Evolutionary conservation across 2,888 invertebrate species (phyloP).

Genomic region (Cephus pulcher): DNA sequence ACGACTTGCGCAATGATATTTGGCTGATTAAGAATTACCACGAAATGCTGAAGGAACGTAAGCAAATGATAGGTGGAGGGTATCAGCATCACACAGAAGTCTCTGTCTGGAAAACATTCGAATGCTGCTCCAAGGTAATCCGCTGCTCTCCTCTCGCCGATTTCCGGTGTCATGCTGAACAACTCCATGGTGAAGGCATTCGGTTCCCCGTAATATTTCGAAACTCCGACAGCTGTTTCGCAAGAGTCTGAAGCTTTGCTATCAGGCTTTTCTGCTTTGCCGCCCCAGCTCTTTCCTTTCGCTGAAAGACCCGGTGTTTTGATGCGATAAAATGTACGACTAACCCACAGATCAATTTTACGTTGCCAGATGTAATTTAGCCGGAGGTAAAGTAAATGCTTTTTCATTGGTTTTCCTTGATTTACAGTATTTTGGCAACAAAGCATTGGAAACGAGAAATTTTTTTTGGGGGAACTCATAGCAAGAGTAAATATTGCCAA

Average conservation of each 20-base stretch:
- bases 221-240: neutral
- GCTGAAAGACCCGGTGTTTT: too few relatives aligned
- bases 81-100: conserved; percentile 73
- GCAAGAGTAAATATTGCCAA: too few relatives aligned
- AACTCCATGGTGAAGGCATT: conserved; percentile 76
- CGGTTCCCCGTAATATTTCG: conserved; percentile 62
- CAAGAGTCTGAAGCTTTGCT: neutral
- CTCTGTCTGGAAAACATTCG: conserved; percentile 74
- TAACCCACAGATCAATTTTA: too few relatives aligned
- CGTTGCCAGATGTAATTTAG: too few relatives aligned
- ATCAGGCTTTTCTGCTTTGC: too few relatives aligned
- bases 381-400: too few relatives aligned
- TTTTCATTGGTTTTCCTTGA: too few relatives aligned
- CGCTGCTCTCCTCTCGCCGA: conserved; percentile 70
- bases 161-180: conserved; percentile 70
- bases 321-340: too few relatives aligned
- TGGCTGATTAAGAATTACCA: conserved; percentile 59
- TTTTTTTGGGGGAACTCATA: accelerated
- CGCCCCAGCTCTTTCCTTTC: too few relatives aligned
- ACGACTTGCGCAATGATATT: too few relatives aligned
- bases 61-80: conserved; percentile 70
- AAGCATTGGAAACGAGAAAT: too few relatives aligned
- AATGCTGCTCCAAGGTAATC: conserved; percentile 76
- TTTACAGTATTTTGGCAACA: too few relatives aligned
- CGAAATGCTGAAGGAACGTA: conserved; percentile 71